Conservation (phyloP, 2,797 vertebrate genomes). For the Tenualosa thibaudeaui region DNA sequence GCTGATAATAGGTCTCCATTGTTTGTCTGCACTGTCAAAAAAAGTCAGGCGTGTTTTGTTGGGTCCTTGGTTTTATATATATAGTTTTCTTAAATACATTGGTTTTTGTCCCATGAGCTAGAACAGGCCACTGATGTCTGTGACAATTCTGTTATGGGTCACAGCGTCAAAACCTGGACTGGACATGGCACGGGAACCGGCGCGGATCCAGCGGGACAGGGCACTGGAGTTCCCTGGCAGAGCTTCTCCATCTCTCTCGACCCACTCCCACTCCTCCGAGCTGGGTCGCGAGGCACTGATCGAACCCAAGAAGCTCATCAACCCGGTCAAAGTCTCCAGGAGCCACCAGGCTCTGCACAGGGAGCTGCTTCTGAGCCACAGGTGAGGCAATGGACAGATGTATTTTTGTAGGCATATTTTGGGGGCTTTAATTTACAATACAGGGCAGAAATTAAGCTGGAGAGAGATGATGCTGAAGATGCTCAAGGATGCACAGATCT, state of each 20-base stretch:
- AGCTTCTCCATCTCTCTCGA: not conserved
- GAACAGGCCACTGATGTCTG: not conserved
- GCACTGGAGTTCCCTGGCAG: slow-evolving; percentile 48
- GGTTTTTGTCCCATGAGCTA: not conserved
- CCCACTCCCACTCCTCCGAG: slow-evolving; percentile 53
- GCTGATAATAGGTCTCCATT: no score
- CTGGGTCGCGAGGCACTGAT: slow-evolving; percentile 82
- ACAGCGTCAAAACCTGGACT: not conserved
- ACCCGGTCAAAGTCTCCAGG: slow-evolving; percentile 82
- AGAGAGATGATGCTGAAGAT: no score
- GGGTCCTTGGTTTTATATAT: no score
- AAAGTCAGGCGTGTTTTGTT: no score
- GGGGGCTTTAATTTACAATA: no score
- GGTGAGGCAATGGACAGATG: not conserved
- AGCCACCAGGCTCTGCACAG: slow-evolving; percentile 86
- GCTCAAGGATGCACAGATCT: no score
- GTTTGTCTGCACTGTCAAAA: no score
- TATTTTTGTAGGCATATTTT: no score
- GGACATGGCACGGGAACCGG: not conserved
- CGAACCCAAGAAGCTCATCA: slow-evolving; percentile 84
- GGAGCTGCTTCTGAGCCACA: slow-evolving; percentile 68
- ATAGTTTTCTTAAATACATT: no score
- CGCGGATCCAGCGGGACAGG: slow-evolving; percentile 24
- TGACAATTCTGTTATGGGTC: not conserved
- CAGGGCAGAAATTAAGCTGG: no score